Evolutionary conservation across 2,113 vertebrate species (phyloP).

Genomic region (Columbina picui): DNA sequence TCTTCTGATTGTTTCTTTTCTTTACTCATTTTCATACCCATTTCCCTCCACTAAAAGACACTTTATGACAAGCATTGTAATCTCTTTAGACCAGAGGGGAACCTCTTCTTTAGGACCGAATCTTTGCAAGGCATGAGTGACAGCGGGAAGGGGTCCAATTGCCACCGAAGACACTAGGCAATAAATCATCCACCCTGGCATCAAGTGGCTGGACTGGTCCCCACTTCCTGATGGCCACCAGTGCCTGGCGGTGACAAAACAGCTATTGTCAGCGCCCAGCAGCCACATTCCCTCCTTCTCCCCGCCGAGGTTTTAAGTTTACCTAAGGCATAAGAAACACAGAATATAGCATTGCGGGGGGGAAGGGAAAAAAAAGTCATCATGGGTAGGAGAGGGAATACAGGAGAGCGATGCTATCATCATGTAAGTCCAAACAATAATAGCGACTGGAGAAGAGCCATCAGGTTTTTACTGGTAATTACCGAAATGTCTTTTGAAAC

Average conservation of each 20-base stretch:
- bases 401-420: not conserved
- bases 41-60: conserved; percentile 85
- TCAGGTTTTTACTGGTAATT: conserved; percentile 1
- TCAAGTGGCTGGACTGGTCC: conserved; percentile 77
- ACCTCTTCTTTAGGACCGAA: conserved; percentile 86
- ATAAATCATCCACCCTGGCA: conserved; percentile 98
- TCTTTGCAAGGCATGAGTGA: conserved; percentile 90
- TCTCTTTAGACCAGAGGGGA: conserved; percentile 86
- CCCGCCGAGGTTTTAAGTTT: conserved; percentile 70
- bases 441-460: not conserved
- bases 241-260: conserved; percentile 88
- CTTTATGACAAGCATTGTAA: conserved; percentile 97
- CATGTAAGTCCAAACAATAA: not conserved
- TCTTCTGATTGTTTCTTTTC: conserved; percentile 89
- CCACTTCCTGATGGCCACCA: conserved; percentile 88
- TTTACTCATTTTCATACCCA: conserved; percentile 84
- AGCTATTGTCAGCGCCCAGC: conserved; percentile 83
- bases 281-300: conserved; percentile 73
- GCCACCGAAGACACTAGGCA: conserved; percentile 92
- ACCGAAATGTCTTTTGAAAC: not conserved
- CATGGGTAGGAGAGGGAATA: not conserved
- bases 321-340: conserved; percentile 64
- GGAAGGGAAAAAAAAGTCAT: not conserved
- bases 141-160: conserved; percentile 94
- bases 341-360: not conserved